Evolutionary conservation across 2,797 vertebrate genomes (phyloP).

Genomic region (Nyctibius grandis): DNA sequence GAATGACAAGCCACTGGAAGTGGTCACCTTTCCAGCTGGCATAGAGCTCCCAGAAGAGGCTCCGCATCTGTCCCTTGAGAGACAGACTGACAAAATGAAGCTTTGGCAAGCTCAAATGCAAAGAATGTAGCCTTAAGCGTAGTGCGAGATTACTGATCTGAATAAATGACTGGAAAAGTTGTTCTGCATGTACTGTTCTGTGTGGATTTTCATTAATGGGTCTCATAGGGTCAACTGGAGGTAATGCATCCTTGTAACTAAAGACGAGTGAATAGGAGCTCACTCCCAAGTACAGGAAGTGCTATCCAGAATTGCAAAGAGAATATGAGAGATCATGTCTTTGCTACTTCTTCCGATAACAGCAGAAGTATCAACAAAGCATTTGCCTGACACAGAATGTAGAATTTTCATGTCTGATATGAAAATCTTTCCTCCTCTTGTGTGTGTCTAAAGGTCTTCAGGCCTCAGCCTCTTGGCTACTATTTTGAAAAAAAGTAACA

Average conservation of each 20-base stretch:
- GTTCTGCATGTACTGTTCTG: background rate
- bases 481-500: background rate
- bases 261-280: background rate
- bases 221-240: background rate
- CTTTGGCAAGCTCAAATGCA: background rate
- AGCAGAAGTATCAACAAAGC: background rate
- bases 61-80: background rate
- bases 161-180: background rate
- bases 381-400: background rate
- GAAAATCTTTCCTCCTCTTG: background rate
- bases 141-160: background rate
- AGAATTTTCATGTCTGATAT: background rate
- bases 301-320: background rate
- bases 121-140: background rate
- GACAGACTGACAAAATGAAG: background rate
- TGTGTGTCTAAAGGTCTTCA: background rate
- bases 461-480: background rate
- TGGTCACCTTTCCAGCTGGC: conserved; percentile 51
- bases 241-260: background rate
- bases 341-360: background rate
- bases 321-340: background rate
- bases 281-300: background rate
- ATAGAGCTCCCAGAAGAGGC: background rate
- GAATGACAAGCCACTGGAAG: conserved; percentile 36
- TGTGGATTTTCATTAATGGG: background rate